Percentiles rank a stretch among this genome's conserved stretches.
These are phyloP conservation scores for Agrenia bidenticulata DNA, from an alignment of 2,888 invertebrate species.

Conservation along the genomic window DNA sequence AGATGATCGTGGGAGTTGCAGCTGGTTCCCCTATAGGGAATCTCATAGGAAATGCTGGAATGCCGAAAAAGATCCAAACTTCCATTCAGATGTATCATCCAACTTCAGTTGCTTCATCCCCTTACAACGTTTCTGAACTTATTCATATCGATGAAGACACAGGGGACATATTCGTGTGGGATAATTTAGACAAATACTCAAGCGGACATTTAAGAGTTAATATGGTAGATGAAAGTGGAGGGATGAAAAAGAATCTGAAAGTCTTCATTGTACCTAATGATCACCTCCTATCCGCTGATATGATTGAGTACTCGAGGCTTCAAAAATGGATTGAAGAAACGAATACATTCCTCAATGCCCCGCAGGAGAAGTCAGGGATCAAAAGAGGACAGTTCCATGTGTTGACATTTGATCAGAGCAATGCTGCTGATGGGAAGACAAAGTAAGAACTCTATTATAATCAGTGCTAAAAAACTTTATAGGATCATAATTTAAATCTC, in stretches of 20 bases:
- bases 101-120: conserved; percentile 35
- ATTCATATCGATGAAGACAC: conserved; percentile 47
- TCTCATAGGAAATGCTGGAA: conserved; percentile 50
- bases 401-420: conserved; percentile 49
- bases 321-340: conserved; percentile 49
- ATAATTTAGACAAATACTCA: conserved; percentile 47
- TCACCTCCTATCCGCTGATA: conserved; percentile 46
- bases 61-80: conserved; percentile 44
- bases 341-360: conserved; percentile 41
- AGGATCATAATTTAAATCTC: background rate
- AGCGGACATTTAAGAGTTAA: conserved; percentile 51
- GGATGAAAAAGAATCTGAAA: conserved; percentile 48
- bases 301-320: conserved; percentile 45
- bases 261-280: conserved; percentile 51
- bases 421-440: conserved; percentile 49
- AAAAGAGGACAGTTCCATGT: conserved; percentile 46
- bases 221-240: conserved; percentile 43
- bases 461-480: too few species aligned
- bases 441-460: conserved; percentile 38
- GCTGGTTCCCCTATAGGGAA: conserved; percentile 46
- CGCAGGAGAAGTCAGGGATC: conserved; percentile 35
- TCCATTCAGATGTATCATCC: conserved; percentile 50
- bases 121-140: conserved; percentile 45
- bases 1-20: conserved; percentile 50
- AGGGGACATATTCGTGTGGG: conserved; percentile 52